Conservation (phyloP, 2,888 invertebrate species). For the Exocentrus adspersus region DNA sequence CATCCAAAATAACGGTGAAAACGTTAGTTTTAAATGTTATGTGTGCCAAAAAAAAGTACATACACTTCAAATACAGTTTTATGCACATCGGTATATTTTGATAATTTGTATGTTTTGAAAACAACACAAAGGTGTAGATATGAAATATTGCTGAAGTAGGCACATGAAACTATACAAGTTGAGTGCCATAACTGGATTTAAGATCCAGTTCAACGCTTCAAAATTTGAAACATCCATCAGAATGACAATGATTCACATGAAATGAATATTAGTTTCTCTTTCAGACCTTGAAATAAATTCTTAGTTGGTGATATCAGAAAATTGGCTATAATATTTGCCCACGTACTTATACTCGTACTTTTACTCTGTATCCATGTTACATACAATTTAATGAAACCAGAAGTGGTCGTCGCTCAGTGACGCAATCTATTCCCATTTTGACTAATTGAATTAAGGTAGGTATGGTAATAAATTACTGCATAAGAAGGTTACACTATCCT, state of each 20-base stretch:
- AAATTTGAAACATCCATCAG: background rate
- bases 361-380: constrained; percentile 4
- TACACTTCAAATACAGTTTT: no score
- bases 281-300: constrained; percentile 22
- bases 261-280: constrained; percentile 9
- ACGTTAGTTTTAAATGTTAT: constrained; percentile 16
- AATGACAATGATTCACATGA: constrained; percentile 9
- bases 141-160: no score
- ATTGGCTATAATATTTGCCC: constrained; percentile 17
- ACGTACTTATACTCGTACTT: constrained; percentile 9
- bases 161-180: no score
- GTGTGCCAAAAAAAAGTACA: background rate
- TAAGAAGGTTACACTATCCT: background rate
- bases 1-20: constrained; percentile 26
- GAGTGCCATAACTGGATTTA: background rate
- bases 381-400: constrained; percentile 1
- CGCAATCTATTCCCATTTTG: background rate
- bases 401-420: constrained; percentile 2
- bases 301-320: constrained; percentile 17
- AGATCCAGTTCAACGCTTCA: background rate
- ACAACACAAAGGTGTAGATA: no score
- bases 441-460: no score
- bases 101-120: no score
- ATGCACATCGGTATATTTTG: no score
- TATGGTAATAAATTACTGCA: no score